Conservation (phyloP, 2,888 invertebrate species). For the Gymnosoma rotundatum region DNA sequence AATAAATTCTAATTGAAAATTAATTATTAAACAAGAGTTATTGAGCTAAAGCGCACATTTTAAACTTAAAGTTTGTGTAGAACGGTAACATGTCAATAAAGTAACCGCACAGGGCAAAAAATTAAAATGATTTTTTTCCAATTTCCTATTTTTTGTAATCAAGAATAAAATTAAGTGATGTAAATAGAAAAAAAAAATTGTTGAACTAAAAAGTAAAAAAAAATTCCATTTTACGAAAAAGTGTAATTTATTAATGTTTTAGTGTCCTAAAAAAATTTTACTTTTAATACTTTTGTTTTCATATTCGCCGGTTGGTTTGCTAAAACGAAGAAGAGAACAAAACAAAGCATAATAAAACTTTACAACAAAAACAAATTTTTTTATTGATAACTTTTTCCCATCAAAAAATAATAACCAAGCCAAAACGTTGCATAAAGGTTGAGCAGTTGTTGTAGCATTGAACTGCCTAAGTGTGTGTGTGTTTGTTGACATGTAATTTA, state of each 20-base stretch:
- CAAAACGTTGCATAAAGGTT: conserved; percentile 49
- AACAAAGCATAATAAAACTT: not conserved
- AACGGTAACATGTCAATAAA: conserved; percentile 42
- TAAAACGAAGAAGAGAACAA: conserved; percentile 20
- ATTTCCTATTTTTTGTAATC: conserved; percentile 4
- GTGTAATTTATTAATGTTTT: conserved; percentile 11
- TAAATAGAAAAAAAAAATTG: conserved; percentile 5
- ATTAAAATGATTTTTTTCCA: not conserved
- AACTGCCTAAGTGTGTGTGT: not conserved
- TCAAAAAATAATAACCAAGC: conserved; percentile 3
- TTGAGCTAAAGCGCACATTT: conserved; percentile 52
- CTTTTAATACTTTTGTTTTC: conserved; percentile 17
- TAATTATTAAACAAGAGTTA: conserved; percentile 71
- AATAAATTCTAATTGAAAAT: conserved; percentile 71
- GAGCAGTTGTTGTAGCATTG: conserved; percentile 7
- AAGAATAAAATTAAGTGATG: conserved; percentile 37
- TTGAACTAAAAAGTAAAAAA: not conserved
- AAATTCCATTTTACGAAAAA: not conserved
- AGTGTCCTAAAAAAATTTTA: conserved; percentile 18
- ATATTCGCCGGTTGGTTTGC: conserved; percentile 40
- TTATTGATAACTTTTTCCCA: not conserved
- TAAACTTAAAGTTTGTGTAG: conserved; percentile 50
- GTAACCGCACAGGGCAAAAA: not conserved
- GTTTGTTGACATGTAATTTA: conserved; percentile 28
- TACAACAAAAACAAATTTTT: conserved; percentile 8